Conservation (phyloP, 2,113 vertebrate species). For the Myanophis thanlyinensis region DNA sequence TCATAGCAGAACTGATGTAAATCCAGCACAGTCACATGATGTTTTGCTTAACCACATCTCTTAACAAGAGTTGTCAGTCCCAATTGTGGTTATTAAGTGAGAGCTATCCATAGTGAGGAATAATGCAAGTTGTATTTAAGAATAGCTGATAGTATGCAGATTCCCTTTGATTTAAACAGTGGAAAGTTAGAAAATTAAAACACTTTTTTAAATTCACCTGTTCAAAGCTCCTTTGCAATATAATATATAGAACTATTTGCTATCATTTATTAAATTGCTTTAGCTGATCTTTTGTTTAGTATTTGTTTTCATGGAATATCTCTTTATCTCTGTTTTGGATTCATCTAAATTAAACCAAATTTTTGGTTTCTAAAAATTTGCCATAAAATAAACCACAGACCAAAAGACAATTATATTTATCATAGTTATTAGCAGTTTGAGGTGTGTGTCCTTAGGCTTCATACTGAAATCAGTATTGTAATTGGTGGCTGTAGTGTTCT, state of each 20-base stretch:
- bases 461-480: background rate
- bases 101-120: background rate
- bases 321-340: background rate
- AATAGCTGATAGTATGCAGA: background rate
- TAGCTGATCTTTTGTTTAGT: constrained; percentile 22
- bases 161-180: background rate
- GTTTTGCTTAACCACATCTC: background rate
- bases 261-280: background rate
- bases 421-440: background rate
- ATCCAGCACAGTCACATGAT: background rate
- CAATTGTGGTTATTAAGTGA: background rate
- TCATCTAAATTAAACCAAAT: constrained; percentile 36
- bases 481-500: too few species aligned
- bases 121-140: background rate
- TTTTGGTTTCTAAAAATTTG: constrained; percentile 32
- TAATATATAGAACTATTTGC: constrained; percentile 17
- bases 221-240: constrained; percentile 3
- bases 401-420: background rate
- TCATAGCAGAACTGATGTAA: background rate
- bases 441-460: background rate
- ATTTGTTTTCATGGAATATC: constrained; percentile 25
- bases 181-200: background rate
- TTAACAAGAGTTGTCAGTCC: background rate
- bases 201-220: background rate
- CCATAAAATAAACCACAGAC: background rate